Conservation (phyloP, 2,888 invertebrate genomes). For the Parnassius glacialis region DNA sequence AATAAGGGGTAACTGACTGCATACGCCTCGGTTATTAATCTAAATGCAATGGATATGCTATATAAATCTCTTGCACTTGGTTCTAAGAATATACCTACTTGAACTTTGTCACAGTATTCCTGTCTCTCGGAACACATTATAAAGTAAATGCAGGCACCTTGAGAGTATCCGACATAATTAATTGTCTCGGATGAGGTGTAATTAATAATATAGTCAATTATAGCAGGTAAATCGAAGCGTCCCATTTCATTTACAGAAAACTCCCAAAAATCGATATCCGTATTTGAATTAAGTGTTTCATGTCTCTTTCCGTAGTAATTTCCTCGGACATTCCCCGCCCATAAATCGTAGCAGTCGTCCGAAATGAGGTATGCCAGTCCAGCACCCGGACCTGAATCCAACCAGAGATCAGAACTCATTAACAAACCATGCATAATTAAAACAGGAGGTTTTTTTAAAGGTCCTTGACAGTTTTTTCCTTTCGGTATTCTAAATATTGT, state of each 20-base stretch:
- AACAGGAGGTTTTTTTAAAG: constrained; percentile 55
- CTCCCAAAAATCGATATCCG: constrained; percentile 72
- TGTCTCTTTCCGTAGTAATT: constrained; percentile 83
- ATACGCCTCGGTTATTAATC: constrained; percentile 15
- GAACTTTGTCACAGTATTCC: constrained; percentile 82
- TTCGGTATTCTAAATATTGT: constrained; percentile 8
- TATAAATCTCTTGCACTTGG: constrained; percentile 81
- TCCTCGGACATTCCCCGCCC: background rate
- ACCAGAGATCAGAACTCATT: constrained; percentile 85
- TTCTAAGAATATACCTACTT: constrained; percentile 79
- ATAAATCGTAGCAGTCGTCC: constrained; percentile 80
- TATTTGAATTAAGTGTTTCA: constrained; percentile 65
- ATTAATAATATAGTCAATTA: no score
- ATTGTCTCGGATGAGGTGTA: constrained; percentile 76
- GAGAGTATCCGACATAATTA: constrained; percentile 87
- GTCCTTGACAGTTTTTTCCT: constrained; percentile 34
- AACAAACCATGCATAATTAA: constrained; percentile 88
- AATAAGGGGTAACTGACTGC: constrained; percentile 8
- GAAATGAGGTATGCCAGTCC: constrained; percentile 80
- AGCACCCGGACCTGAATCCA: constrained; percentile 80
- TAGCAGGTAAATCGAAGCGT: constrained; percentile 70
- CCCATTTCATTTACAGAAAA: constrained; percentile 89
- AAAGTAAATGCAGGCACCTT: constrained; percentile 83
- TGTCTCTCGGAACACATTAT: constrained; percentile 81
- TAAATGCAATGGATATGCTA: constrained; percentile 46